phyloP scores from a whole-genome alignment of 2,113 vertebrate genomes.

The Rhinolophus sinicus region DNA sequence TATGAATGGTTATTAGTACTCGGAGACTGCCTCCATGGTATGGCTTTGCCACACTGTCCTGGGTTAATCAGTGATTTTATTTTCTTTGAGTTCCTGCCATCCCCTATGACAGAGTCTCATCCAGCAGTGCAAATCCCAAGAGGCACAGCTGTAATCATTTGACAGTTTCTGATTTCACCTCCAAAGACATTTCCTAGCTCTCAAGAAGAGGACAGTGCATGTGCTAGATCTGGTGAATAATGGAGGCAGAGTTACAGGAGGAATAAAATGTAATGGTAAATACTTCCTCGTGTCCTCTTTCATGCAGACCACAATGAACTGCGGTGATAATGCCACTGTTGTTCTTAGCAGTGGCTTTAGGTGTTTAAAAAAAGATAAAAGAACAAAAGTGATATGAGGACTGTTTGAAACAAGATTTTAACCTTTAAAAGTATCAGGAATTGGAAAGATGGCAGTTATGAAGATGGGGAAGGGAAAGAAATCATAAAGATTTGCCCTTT shows the following conservation, averaged over 20 bases:
- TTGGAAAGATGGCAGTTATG: neutral
- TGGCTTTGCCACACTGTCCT: neutral
- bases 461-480: neutral
- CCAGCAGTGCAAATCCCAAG: neutral
- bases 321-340: neutral
- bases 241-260: neutral
- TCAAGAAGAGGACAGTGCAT: neutral
- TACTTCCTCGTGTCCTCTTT: neutral
- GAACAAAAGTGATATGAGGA: neutral
- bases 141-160: constrained; percentile 39
- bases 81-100: constrained; percentile 57
- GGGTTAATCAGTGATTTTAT: constrained; percentile 54
- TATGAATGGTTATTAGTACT: constrained; percentile 17
- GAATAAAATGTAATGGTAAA: neutral
- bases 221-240: neutral
- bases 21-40: neutral
- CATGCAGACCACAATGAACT: neutral
- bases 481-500: neutral
- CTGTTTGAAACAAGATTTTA: constrained; percentile 1
- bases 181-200: neutral
- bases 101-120: constrained; percentile 3
- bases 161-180: constrained; percentile 57
- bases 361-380: neutral
- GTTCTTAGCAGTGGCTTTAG: neutral
- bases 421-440: constrained; percentile 13